Evolutionary conservation across 2,797 vertebrate genomes (phyloP).

Genomic region (Lagodon rhomboides): DNA sequence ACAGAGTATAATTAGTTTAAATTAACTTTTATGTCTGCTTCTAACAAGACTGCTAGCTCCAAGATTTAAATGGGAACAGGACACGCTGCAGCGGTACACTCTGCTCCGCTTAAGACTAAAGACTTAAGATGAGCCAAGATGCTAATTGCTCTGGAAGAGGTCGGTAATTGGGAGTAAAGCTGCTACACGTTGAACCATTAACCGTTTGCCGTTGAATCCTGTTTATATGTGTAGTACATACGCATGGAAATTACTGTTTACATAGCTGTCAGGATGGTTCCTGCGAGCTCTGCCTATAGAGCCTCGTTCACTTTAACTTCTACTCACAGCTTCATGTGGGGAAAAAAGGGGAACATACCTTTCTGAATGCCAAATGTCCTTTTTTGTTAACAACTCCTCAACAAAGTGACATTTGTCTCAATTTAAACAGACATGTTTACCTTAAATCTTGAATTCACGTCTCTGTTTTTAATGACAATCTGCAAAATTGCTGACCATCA

Average conservation of each 20-base stretch:
- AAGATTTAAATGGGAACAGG: background rate
- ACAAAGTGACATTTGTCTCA: background rate
- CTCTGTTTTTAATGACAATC: background rate
- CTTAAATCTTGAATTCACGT: background rate
- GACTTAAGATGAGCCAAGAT: background rate
- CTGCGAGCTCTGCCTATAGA: background rate
- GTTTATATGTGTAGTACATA: background rate
- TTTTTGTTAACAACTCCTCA: background rate
- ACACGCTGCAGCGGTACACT: background rate
- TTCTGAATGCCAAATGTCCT: background rate
- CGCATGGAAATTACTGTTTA: background rate
- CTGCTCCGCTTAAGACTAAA: background rate
- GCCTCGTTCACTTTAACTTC: background rate
- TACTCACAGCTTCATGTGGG: background rate
- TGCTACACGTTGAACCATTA: background rate
- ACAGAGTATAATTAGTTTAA: slow-evolving; percentile 11
- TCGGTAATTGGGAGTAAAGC: background rate
- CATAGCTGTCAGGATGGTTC: slow-evolving; percentile 1
- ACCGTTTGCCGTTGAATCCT: background rate
- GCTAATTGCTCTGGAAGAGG: background rate
- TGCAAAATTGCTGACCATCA: slow-evolving; percentile 40
- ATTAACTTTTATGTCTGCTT: background rate
- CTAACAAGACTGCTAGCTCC: background rate
- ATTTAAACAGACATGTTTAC: background rate
- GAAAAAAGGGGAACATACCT: too few species aligned